These are phyloP conservation scores for Pseudolycoriella hygida DNA, from an alignment of 2,888 invertebrate genomes.

Conservation along the genomic window DNA sequence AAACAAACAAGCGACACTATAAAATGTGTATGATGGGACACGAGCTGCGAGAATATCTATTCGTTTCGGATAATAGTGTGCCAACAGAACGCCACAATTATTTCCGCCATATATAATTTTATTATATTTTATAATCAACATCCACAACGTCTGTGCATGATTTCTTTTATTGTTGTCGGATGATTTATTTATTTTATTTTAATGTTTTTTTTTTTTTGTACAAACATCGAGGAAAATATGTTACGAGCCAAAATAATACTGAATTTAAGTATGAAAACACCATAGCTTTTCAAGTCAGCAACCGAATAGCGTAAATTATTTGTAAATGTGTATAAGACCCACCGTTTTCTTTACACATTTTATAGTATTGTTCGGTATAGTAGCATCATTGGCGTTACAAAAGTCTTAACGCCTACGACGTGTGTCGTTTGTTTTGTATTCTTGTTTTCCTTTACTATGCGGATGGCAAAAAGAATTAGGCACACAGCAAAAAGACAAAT, in stretches of 20 bases:
- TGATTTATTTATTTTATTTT: constrained; percentile 1
- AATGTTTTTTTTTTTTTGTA: not conserved
- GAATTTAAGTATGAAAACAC: too few relatives aligned
- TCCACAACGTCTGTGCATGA: not conserved
- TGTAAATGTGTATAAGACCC: too few relatives aligned
- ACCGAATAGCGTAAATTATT: too few relatives aligned
- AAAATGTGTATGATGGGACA: too few relatives aligned
- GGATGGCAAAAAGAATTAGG: too few relatives aligned
- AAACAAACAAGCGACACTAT: too few relatives aligned
- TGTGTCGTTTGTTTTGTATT: not conserved
- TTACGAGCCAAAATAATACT: not conserved
- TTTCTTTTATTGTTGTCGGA: not conserved
- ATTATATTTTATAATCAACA: constrained; percentile 1
- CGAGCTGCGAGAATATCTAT: too few relatives aligned
- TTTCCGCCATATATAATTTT: not conserved
- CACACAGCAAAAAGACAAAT: too few relatives aligned
- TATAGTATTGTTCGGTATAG: too few relatives aligned
- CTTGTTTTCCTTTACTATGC: not conserved
- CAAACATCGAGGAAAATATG: not conserved
- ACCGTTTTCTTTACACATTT: too few relatives aligned
- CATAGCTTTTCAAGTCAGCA: too few relatives aligned
- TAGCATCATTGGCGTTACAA: not conserved
- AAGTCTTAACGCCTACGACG: constrained; percentile 1
- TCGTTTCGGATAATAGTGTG: too few relatives aligned
- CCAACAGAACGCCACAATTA: not conserved